Evolutionary conservation across 2,888 invertebrate species (phyloP), one percentile per base, ranked within the genome.

Genomic region (Hyposoter didymator): DNA sequence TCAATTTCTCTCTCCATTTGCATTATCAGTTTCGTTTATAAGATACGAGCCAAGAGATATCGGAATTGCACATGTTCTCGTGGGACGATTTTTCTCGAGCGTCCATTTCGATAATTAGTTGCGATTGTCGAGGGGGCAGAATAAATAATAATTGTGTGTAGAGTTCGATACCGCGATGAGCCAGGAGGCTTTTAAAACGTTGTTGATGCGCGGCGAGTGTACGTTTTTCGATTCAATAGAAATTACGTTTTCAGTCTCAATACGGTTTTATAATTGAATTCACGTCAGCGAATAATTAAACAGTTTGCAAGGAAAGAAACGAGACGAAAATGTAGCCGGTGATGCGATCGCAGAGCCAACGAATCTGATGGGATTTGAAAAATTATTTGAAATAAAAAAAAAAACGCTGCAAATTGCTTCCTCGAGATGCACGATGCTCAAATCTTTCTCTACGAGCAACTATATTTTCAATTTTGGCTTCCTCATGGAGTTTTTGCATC

Each of bases 21-120:
- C 49, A 67, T 55, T 67, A 32, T 52, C 67, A 12, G 17, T n/a
- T 28, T 17, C 22, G 67, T 76, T 52, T 39, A 78, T 78, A 39
- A 52, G 49, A 55, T 32, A 47, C 12, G 19, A 47, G 32, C 28
- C 47, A 6, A 69, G 7, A 47, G 45, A 69, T 69, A 49, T 49
- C 47, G 5, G 0, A 69, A 69, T 47, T 28, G 45, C 12, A 45
- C 43, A 22, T 32, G 47, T 69, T 49, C 47, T 47, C 32, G 5
- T 28, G 59, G 28, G 59, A 28, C 59, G 14, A 59, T 59, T 59
- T 59, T 59, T 59, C 59, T 28, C 14, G 5, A 14, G 5, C 59
- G 10, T 59, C 28, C 28, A 59, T 14, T 59, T 59, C 59, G 59
- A 59, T 28, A 28, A 59, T 59, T 59, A 28, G 28, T 59, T 3